Percentiles rank a stretch among this genome's conserved stretches.
These are phyloP conservation scores for Sipha maydis DNA, from an alignment of 2,888 invertebrate genomes.

Conservation along the genomic window DNA sequence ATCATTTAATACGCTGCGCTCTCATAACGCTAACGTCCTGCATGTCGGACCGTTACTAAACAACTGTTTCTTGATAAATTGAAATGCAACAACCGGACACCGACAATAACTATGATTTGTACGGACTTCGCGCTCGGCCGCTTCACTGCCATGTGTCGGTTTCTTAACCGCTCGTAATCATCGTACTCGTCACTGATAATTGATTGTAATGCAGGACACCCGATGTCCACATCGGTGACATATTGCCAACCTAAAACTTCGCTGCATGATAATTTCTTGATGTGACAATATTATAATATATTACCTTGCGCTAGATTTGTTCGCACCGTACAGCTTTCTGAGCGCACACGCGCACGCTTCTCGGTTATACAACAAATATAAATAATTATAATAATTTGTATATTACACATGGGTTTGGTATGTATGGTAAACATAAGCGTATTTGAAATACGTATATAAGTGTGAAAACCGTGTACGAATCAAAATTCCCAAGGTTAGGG, in stretches of 20 bases:
- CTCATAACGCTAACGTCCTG: too few relatives aligned
- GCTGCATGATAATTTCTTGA: too few relatives aligned
- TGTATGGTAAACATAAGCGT: neutral
- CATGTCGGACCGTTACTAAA: too few relatives aligned
- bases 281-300: too few relatives aligned
- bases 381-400: too few relatives aligned
- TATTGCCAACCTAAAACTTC: constrained; percentile 50
- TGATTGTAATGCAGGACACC: constrained; percentile 19
- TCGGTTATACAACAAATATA: too few relatives aligned
- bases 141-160: neutral
- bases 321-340: too few relatives aligned
- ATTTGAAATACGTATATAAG: neutral
- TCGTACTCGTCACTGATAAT: constrained; percentile 1
- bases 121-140: neutral
- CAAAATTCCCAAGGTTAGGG: neutral
- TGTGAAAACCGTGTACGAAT: too few relatives aligned
- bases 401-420: neutral
- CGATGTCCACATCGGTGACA: constrained; percentile 7
- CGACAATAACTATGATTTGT: neutral
- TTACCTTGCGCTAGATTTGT: too few relatives aligned
- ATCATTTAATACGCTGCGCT: neutral
- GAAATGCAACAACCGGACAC: neutral
- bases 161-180: constrained; percentile 24
- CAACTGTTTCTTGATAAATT: neutral
- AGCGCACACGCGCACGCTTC: too few relatives aligned